Evolutionary conservation across 2,797 vertebrate genomes (phyloP).

Genomic region (Luscinia megarhynchos): DNA sequence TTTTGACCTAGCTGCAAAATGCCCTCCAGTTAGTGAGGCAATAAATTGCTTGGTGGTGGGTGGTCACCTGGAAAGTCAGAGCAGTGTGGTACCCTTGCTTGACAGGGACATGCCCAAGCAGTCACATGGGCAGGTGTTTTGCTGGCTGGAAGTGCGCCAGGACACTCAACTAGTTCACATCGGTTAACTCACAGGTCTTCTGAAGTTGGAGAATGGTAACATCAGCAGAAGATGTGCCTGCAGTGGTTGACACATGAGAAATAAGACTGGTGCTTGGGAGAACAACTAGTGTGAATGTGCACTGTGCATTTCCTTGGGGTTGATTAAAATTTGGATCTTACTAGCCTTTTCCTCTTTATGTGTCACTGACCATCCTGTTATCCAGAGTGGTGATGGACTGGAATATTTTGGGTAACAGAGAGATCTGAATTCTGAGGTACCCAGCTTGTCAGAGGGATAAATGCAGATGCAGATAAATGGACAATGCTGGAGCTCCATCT

Average conservation of each 20-base stretch:
- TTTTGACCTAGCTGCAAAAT: background rate
- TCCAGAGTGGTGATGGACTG: background rate
- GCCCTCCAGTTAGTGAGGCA: background rate
- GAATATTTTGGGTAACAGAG: background rate
- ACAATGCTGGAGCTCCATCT: background rate
- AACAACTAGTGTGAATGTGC: background rate
- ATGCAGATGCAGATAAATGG: fast-evolving
- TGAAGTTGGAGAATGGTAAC: background rate
- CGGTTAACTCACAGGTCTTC: background rate
- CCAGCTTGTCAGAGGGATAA: background rate
- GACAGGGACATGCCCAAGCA: background rate
- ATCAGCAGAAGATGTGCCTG: background rate
- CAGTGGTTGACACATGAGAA: background rate
- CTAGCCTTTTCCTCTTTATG: background rate
- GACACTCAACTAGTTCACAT: background rate
- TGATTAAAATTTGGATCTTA: background rate
- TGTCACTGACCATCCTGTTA: background rate
- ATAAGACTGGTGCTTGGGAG: background rate
- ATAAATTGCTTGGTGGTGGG: background rate
- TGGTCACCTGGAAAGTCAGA: background rate
- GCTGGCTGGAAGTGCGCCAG: background rate
- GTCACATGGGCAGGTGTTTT: background rate
- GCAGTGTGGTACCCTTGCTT: background rate
- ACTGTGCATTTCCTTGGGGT: background rate
- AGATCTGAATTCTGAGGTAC: background rate